Conservation (phyloP, 2,797 vertebrate species). For the Chloroceryle amazona region DNA sequence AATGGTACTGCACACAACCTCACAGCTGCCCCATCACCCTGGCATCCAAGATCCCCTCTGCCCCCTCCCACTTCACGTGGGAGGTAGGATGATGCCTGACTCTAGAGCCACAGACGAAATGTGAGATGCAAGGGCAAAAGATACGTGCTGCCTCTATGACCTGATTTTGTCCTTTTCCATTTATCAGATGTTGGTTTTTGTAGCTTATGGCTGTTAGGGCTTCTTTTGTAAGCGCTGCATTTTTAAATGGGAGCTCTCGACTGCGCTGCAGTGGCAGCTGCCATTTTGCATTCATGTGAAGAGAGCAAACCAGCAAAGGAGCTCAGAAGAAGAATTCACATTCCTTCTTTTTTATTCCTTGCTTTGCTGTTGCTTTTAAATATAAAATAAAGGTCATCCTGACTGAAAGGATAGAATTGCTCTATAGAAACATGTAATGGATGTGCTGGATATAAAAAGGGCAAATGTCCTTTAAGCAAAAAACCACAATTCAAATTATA, state of each 20-base stretch:
- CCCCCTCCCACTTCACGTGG: not conserved
- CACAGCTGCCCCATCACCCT: not conserved
- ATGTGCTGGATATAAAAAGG: constrained; percentile 30
- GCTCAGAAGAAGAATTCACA: not conserved
- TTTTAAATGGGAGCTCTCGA: constrained; percentile 26
- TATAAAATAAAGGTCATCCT: constrained; percentile 67
- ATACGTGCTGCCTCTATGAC: not conserved
- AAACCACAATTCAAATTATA: not conserved
- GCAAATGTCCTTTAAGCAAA: constrained; percentile 47
- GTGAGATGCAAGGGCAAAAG: not conserved
- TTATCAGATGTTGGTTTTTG: constrained; percentile 50
- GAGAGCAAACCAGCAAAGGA: not conserved
- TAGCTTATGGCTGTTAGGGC: constrained; percentile 49
- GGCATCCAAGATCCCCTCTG: not conserved
- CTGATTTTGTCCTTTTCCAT: constrained; percentile 71
- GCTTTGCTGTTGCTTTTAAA: constrained; percentile 46
- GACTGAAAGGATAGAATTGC: constrained; percentile 4
- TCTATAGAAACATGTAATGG: not conserved
- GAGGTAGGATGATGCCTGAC: not conserved
- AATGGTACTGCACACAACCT: not conserved
- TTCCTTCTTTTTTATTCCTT: not conserved
- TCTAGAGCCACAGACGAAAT: not conserved
- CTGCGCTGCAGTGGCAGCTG: constrained; percentile 35
- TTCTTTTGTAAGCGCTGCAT: constrained; percentile 25
- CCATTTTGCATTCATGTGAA: constrained; percentile 64